These are phyloP conservation scores for Serilophus lunatus DNA, from an alignment of 2,113 vertebrate species.

Conservation along the genomic window DNA sequence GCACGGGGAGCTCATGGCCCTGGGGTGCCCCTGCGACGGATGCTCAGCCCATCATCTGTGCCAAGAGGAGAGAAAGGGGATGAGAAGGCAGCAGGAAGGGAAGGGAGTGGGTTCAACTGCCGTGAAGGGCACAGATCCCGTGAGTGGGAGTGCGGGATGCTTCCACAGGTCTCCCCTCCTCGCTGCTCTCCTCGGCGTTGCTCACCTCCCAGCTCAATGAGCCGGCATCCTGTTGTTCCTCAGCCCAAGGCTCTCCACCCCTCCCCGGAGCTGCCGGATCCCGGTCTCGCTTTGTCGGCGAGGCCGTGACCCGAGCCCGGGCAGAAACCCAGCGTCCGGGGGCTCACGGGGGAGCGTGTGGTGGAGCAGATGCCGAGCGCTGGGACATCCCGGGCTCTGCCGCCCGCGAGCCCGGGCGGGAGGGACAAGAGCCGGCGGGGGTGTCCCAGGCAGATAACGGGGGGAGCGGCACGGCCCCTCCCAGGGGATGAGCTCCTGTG, in stretches of 20 bases:
- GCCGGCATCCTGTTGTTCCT: not conserved
- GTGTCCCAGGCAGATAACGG: not conserved
- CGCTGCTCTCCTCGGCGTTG: accelerated
- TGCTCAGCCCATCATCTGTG: conserved; percentile 56
- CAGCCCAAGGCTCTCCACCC: not conserved
- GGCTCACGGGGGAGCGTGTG: not conserved
- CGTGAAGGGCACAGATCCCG: accelerated
- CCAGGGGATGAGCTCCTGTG: not conserved
- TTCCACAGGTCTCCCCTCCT: not conserved
- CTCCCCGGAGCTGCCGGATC: not conserved
- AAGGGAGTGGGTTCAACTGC: not conserved
- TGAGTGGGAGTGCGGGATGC: not conserved
- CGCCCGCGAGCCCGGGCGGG: accelerated
- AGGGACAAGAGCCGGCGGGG: not conserved
- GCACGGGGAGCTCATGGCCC: conserved; percentile 54
- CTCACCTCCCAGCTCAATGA: not conserved
- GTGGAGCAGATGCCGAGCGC: accelerated
- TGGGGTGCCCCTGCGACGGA: not conserved
- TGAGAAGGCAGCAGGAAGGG: not conserved
- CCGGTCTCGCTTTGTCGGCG: not conserved
- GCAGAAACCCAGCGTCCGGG: accelerated
- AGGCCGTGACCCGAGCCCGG: not conserved
- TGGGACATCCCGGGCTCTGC: not conserved
- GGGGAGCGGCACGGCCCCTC: conserved; percentile 26
- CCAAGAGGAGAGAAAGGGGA: not conserved